Base-by-base conservation (phyloP, 2,113 vertebrate genomes). In the Corydoras maculifer region DNA sequence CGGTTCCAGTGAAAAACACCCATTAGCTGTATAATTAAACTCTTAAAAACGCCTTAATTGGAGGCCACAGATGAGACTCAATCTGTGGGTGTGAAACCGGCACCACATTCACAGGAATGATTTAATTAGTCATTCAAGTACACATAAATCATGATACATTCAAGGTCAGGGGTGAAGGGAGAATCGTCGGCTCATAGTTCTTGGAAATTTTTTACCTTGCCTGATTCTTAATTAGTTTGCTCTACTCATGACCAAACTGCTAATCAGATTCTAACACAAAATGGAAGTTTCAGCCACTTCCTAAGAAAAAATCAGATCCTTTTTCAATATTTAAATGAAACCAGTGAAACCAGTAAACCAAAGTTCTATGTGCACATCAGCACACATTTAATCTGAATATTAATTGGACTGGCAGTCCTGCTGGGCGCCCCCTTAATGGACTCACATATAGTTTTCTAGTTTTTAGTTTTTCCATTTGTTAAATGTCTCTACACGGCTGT, bases 111-210 rank as follows among this genome's bases (percentile, higher is more conserved):
- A 58, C 70, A 73, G 14, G 14, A 73, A 58, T 53, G 43, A 59
- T 72, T 72, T 59, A 29, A 59, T 72, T 60, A 73, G 60, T 68
- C 63, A 43, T 61, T 73, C 31, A 29, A 61, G n/a, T 66, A 66
- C 55, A 66, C 29, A 66, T 35, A 66, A 73, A 64, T 77, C 54
- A 77, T 69, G 35, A 64, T 53, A 32, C 55, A 64, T 31, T 73
- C 65, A 48, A 58, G 65, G 48, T 57, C 70, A 63, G 48, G 53
- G 75, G 62, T 73, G 62, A 73, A 13, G 29, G n/a, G 43, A 73
- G 31, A 57, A 30, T 14, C 30, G 65, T 51, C 29, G 32, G 32
- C 31, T 64, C 60, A 18, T 25, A 25, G 18, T 25, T 25, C 18
- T 25, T 25, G 18, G 63, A 66, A 66, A 66, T 66, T 60, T 63